These are phyloP conservation scores for Chionoecetes opilio DNA, from an alignment of 1,140 invertebrate genomes.

Conservation along the genomic window DNA sequence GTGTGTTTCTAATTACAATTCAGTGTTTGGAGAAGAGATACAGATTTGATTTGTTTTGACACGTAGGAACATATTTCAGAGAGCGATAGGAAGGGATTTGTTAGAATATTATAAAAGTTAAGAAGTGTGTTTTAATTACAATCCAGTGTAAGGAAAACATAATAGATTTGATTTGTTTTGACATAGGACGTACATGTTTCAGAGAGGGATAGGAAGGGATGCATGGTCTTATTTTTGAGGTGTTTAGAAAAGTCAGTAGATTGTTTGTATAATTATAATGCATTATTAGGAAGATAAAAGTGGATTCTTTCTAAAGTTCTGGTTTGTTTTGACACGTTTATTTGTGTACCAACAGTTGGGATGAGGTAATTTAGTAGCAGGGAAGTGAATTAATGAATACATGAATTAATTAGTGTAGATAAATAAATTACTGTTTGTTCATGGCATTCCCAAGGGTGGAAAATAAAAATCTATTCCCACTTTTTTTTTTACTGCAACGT, in stretches of 20 bases:
- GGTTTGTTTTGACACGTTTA: neutral
- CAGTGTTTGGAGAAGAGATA: too few species aligned
- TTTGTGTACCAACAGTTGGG: neutral
- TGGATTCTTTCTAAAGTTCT: neutral
- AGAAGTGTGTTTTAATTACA: too few species aligned
- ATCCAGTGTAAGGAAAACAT: too few species aligned
- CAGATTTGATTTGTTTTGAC: too few species aligned
- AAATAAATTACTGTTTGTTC: constrained; percentile 31
- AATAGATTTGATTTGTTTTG: too few species aligned
- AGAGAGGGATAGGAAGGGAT: too few species aligned
- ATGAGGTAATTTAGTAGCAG: constrained; percentile 19
- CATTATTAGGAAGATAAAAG: too few species aligned
- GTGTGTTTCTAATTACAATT: too few species aligned
- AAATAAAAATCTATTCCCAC: neutral
- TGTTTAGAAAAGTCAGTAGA: too few species aligned
- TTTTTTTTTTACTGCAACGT: neutral
- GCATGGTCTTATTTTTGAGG: too few species aligned
- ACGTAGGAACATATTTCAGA: neutral
- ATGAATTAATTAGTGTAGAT: constrained; percentile 31
- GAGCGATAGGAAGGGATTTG: neutral
- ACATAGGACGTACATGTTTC: too few species aligned
- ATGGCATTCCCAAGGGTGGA: neutral
- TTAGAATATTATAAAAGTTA: neutral
- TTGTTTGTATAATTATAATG: too few species aligned
- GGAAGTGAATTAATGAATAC: neutral